Evolutionary conservation across 2,888 invertebrate species (phyloP).

Genomic region (Spodoptera littoralis): DNA sequence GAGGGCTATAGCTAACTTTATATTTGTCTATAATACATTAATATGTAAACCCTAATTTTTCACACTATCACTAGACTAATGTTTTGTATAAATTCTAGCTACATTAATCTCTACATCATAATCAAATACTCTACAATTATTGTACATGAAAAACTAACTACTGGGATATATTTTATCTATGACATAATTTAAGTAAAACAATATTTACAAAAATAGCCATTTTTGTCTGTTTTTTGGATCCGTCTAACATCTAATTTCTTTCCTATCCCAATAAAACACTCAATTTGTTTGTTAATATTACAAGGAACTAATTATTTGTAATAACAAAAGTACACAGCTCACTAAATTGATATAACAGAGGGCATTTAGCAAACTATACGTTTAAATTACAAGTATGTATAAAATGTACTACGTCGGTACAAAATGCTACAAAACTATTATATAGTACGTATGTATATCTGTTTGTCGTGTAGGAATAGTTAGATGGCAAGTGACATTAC

Average conservation of each 20-base stretch:
- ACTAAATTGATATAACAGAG: constrained; percentile 60
- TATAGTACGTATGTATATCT: constrained; percentile 47
- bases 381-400: constrained; percentile 61
- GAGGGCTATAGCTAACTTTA: constrained; percentile 75
- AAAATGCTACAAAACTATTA: constrained; percentile 72
- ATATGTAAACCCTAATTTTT: constrained; percentile 78
- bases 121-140: constrained; percentile 86
- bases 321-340: constrained; percentile 66
- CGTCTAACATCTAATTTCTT: constrained; percentile 70
- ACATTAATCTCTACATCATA: constrained; percentile 77
- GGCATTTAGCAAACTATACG: constrained; percentile 57
- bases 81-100: constrained; percentile 88
- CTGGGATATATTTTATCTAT: constrained; percentile 84
- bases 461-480: constrained; percentile 57
- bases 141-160: constrained; percentile 88
- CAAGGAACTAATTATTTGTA: constrained; percentile 71
- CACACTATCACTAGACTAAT: constrained; percentile 82
- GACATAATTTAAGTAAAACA: constrained; percentile 86
- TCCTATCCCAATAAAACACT: constrained; percentile 66
- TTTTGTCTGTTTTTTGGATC: constrained; percentile 79
- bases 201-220: constrained; percentile 88
- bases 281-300: constrained; percentile 59
- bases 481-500: constrained; percentile 56
- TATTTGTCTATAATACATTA: constrained; percentile 82
- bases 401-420: constrained; percentile 72